phyloP scores from a whole-genome alignment of 2,797 vertebrate genomes.

The Melanitta fusca region DNA sequence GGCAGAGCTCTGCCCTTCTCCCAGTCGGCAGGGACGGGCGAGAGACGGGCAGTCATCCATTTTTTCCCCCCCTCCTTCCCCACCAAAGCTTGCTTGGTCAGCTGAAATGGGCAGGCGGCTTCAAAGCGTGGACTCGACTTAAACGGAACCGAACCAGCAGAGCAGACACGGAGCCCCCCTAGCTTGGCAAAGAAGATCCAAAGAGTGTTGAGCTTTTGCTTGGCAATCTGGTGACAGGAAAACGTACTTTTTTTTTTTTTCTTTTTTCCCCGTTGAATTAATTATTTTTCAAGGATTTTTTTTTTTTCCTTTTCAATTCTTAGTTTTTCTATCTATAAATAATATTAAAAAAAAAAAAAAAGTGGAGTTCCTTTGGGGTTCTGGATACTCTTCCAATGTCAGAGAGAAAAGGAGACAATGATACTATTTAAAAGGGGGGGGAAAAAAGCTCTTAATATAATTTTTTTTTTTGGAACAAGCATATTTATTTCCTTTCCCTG shows the following conservation, averaged over 20 bases:
- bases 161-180: background rate
- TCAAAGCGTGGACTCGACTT: background rate
- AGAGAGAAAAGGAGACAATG: conserved; percentile 29
- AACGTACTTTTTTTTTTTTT: background rate
- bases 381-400: background rate
- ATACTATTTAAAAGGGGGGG: conserved; percentile 26
- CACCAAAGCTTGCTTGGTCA: conserved; percentile 25
- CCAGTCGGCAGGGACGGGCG: conserved; percentile 22
- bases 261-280: background rate
- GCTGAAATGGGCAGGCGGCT: background rate
- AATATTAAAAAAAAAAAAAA: background rate
- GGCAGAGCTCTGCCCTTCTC: conserved; percentile 48
- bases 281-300: background rate
- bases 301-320: background rate
- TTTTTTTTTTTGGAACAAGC: background rate
- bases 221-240: conserved; percentile 36
- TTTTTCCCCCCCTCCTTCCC: background rate
- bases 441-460: conserved; percentile 45
- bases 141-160: background rate
- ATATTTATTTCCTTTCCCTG: conserved; percentile 63
- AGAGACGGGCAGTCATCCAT: conserved; percentile 16
- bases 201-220: conserved; percentile 6
- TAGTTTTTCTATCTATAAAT: conserved; percentile 9
- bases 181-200: background rate
- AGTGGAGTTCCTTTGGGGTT: background rate